phyloP scores from a whole-genome alignment of 2,888 invertebrate genomes.

The Mimumesa dahlbomi region DNA sequence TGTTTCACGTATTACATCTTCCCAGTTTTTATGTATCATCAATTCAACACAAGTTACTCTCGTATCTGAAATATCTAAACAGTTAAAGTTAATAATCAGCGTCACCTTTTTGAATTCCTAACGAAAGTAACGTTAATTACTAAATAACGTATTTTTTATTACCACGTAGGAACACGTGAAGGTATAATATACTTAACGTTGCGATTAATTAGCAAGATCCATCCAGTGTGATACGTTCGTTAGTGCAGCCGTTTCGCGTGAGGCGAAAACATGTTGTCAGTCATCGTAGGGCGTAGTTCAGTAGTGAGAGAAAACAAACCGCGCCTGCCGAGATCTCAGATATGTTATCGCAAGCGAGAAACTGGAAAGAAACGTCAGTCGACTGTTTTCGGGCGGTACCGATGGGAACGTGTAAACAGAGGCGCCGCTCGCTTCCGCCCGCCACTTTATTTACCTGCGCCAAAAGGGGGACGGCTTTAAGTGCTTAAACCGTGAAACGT shows the following conservation, averaged over 20 bases:
- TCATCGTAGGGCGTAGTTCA: neutral
- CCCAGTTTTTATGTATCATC: too few relatives aligned
- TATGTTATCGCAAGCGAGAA: constrained; percentile 50
- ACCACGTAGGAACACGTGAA: too few relatives aligned
- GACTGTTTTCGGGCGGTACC: constrained; percentile 27
- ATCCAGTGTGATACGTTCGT: constrained; percentile 9
- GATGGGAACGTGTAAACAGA: constrained; percentile 52
- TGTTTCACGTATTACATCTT: too few relatives aligned
- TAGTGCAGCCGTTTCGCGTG: constrained; percentile 21
- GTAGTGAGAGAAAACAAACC: constrained; percentile 27
- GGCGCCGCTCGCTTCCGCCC: constrained; percentile 26
- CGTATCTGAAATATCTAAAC: too few relatives aligned
- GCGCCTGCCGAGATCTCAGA: constrained; percentile 33
- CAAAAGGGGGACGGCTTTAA: constrained; percentile 21
- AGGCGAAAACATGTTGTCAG: constrained; percentile 17
- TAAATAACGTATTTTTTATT: too few relatives aligned
- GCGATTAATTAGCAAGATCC: constrained; percentile 31
- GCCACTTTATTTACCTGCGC: constrained; percentile 34
- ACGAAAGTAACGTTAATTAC: too few relatives aligned
- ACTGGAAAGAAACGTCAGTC: constrained; percentile 45
- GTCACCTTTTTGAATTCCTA: too few relatives aligned
- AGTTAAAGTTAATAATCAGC: too few relatives aligned
- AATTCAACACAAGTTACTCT: too few relatives aligned
- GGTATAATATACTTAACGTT: neutral
- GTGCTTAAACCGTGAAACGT: constrained; percentile 18